phyloP scores from a whole-genome alignment of 2,888 invertebrate species.

The Chloroclysta siterata region DNA sequence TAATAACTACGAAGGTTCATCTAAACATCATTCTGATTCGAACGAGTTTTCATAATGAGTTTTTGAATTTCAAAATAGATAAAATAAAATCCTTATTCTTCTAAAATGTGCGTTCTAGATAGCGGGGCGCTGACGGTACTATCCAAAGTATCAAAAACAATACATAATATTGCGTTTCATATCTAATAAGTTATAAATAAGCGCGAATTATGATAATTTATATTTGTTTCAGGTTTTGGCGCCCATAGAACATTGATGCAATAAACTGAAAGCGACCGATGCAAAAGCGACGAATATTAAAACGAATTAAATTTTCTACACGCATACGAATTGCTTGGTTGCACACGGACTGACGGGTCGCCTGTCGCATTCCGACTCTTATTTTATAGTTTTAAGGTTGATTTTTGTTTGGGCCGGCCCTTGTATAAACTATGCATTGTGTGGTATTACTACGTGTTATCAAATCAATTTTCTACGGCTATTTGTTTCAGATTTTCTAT shows the following conservation, averaged over 20 bases:
- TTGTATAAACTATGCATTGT: constrained; percentile 24
- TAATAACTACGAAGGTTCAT: too few relatives aligned
- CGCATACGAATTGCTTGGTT: constrained; percentile 73
- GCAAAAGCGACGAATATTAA: constrained; percentile 49
- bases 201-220: too few relatives aligned
- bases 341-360: constrained; percentile 71
- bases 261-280: constrained; percentile 52
- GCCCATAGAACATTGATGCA: constrained; percentile 66
- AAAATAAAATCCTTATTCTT: too few relatives aligned
- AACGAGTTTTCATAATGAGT: too few relatives aligned
- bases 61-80: too few relatives aligned
- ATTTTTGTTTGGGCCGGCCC: constrained; percentile 71
- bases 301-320: constrained; percentile 66
- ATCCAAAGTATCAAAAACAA: too few relatives aligned
- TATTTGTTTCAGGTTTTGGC: constrained; percentile 16
- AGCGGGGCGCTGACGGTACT: too few relatives aligned
- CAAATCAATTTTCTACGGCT: neutral
- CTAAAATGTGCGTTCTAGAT: too few relatives aligned
- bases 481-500: neutral
- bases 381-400: constrained; percentile 74
- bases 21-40: too few relatives aligned
- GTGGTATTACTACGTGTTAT: constrained; percentile 9
- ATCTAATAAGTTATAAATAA: too few relatives aligned
- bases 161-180: too few relatives aligned
- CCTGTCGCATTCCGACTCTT: constrained; percentile 79